Percentiles rank a stretch among this genome's conserved stretches.
phyloP scores from a whole-genome alignment of 2,113 vertebrate genomes.

The Neomonachus schauinslandi region DNA sequence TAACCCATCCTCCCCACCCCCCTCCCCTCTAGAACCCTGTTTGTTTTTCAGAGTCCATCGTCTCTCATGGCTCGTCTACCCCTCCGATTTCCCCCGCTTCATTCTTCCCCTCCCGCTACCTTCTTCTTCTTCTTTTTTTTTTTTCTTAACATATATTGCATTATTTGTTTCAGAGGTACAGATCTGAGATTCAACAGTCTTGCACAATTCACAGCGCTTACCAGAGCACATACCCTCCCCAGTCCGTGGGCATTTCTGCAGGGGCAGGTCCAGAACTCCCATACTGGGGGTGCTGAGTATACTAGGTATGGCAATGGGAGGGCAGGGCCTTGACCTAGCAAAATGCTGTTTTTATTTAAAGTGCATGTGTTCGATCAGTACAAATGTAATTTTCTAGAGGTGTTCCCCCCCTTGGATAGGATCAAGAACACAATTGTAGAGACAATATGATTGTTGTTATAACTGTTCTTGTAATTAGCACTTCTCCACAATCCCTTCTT shows the following conservation, averaged over 20 bases:
- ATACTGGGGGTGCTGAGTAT: accelerated
- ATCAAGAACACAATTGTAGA: neutral
- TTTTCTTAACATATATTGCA: no score
- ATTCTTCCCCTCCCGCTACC: no score
- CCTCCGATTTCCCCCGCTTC: no score
- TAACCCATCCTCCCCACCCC: no score
- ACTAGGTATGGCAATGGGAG: neutral
- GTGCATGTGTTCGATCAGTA: neutral
- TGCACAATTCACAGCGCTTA: no score
- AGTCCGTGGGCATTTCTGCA: neutral
- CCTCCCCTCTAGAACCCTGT: no score
- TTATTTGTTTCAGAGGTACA: no score
- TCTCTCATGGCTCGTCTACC: no score
- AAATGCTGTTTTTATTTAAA: neutral
- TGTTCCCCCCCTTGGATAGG: neutral
- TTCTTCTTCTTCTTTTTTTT: no score
- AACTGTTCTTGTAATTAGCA: neutral
- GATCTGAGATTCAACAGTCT: no score
- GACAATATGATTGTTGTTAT: neutral
- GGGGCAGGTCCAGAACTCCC: neutral
- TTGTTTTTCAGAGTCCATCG: no score
- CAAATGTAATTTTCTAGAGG: neutral
- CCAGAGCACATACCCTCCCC: no score
- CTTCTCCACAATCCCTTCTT: neutral
- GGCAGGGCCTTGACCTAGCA: neutral